These are phyloP conservation scores for Equus quagga DNA, from an alignment of 2,113 vertebrate species.

Conservation along the genomic window DNA sequence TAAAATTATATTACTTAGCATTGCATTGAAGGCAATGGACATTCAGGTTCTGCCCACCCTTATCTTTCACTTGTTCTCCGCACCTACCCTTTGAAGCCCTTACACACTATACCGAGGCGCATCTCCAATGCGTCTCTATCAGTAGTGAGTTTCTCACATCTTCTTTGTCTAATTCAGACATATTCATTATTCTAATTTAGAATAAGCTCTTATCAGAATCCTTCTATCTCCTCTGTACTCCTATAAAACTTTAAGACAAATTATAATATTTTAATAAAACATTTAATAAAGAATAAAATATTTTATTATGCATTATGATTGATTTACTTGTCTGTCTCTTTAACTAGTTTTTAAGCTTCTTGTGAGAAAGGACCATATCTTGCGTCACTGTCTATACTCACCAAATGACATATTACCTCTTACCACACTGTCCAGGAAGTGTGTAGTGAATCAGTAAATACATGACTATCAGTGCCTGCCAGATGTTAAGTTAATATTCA, in stretches of 20 bases:
- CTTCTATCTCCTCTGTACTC: neutral
- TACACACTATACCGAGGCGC: neutral
- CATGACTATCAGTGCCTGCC: neutral
- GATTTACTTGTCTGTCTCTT: neutral
- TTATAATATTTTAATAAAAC: neutral
- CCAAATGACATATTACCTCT: neutral
- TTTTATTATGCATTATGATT: neutral
- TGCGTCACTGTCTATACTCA: neutral
- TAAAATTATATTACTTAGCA: neutral
- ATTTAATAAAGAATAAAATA: neutral
- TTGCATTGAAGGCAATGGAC: neutral
- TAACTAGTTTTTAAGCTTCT: neutral
- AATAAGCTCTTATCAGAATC: neutral
- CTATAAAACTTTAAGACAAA: neutral
- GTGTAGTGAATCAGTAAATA: neutral
- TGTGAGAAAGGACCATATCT: neutral
- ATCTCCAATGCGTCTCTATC: neutral
- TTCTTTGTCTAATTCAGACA: neutral
- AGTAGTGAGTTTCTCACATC: neutral
- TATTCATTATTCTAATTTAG: neutral
- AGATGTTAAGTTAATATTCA: neutral
- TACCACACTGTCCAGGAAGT: neutral
- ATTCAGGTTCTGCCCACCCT: neutral
- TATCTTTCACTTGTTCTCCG: neutral
- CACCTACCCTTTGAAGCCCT: neutral